Percentiles rank a stretch among this genome's conserved stretches.
phyloP scores from a whole-genome alignment of 2,888 invertebrate genomes.

The Kuschelorhynchus macadamiae region DNA sequence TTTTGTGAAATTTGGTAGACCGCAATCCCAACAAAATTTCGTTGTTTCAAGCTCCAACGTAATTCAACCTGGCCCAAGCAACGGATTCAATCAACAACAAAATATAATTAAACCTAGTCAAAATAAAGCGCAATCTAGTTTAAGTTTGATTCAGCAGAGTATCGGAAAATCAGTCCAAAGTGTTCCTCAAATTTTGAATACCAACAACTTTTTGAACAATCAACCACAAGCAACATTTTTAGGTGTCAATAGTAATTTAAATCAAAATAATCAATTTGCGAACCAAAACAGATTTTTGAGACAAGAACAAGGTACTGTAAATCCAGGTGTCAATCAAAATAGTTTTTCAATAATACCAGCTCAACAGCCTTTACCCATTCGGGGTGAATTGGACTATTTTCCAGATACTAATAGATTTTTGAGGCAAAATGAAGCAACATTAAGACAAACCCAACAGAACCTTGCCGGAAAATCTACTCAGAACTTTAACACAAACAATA shows the following conservation, averaged over 20 bases:
- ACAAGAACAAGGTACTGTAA: conserved; percentile 61
- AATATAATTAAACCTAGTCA: too few relatives aligned
- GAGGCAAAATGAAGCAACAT: conserved; percentile 23
- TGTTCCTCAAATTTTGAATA: too few relatives aligned
- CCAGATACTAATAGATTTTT: too few relatives aligned
- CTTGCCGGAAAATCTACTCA: too few relatives aligned
- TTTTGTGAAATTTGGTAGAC: background rate
- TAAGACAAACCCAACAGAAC: background rate
- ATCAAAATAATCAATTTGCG: background rate
- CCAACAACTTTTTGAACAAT: too few relatives aligned
- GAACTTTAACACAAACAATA: background rate
- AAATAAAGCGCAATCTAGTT: conserved; percentile 6
- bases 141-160: too few relatives aligned
- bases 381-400: conserved; percentile 27
- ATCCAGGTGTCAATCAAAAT: conserved; percentile 44
- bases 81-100: background rate
- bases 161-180: too few relatives aligned
- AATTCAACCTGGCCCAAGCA: background rate
- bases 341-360: conserved; percentile 53
- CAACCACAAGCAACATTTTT: too few relatives aligned
- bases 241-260: too few relatives aligned
- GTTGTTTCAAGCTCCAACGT: conserved; percentile 2
- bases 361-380: conserved; percentile 42
- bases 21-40: background rate
- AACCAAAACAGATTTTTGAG: conserved; percentile 60